Conservation (phyloP, 2,888 invertebrate species). For the Leptura quadrifasciata region DNA sequence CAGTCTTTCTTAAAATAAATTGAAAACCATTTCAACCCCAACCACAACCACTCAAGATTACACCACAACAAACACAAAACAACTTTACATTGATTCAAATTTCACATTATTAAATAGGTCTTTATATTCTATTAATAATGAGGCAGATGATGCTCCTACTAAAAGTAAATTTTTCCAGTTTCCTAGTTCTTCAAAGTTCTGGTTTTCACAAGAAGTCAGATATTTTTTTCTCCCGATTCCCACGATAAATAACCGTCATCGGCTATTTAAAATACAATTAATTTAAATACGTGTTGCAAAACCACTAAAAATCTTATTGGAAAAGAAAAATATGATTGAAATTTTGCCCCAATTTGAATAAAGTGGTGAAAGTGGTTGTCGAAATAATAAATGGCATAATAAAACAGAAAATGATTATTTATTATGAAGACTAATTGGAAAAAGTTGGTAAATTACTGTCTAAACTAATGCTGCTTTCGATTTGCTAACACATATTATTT, state of each 20-base stretch:
- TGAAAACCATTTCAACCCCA: no score
- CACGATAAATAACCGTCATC: background rate
- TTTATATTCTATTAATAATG: background rate
- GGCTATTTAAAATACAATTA: background rate
- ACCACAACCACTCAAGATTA: background rate
- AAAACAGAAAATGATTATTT: conserved; percentile 8
- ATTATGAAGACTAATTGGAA: conserved; percentile 40
- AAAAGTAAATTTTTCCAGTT: background rate
- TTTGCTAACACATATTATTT: background rate
- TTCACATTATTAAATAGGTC: background rate
- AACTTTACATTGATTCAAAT: background rate
- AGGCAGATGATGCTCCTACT: background rate
- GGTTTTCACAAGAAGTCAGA: background rate
- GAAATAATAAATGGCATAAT: conserved; percentile 10
- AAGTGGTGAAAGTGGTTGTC: conserved; percentile 22
- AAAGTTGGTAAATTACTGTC: conserved; percentile 27
- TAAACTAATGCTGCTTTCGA: background rate
- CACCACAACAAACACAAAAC: background rate
- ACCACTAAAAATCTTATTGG: background rate
- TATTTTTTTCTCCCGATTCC: background rate
- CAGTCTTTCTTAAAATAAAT: no score
- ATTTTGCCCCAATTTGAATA: background rate
- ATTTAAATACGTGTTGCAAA: background rate
- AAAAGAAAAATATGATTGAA: background rate
- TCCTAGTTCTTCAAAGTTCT: background rate